Evolutionary conservation across 2,888 invertebrate genomes (phyloP), one percentile per base, ranked within the genome.

Genomic region (Himalopsyche kuldschensis): DNA sequence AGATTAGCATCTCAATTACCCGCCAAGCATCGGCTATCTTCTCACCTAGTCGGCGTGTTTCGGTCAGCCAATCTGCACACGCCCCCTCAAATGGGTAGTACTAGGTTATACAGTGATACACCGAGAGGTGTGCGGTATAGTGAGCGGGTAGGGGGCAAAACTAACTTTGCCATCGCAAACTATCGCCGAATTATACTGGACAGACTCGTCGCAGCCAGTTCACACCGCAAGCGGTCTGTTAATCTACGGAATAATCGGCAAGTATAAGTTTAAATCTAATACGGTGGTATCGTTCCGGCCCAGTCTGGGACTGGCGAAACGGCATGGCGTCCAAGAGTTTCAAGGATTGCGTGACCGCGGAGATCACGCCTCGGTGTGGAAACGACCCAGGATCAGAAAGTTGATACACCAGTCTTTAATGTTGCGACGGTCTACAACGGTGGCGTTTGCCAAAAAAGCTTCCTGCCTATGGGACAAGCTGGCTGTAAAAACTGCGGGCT

Each of bases 201-300:
- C 83, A 63, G 83, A 47, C 24, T 24, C n/a, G 83, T 78, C 47
- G 81, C n/a, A 79, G 24, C 80, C 35, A 69, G 63, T 41, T 41
- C 77, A 41, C 77, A 84, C 81, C 83, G 55, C 83, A 80, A 82
- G 84, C 84, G 84, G 84, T 82, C 75, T 82, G 84, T 80, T 84
- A 84, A 84, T 82, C 84, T 82, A 77, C 80, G 81, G 84, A 84
- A 84, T 84, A 84, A 84, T 84, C 84, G 78, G 30, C 80, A 24
- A 77, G 80, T 78, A 27, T 75, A 84, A 84, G 79, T 84, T 84
- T 84, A 84, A 82, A 84, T 84, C 84, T 84, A 84, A 84, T 84
- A 82, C 82, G 77, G 81, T 41, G 83, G 83, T 82, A 82, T 82
- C 79, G 82, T 79, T 79, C 82, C 48, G 20, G 75, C 46, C 46